Conservation (phyloP, 2,113 vertebrate genomes). For the Austrofundulus limnaeus region DNA sequence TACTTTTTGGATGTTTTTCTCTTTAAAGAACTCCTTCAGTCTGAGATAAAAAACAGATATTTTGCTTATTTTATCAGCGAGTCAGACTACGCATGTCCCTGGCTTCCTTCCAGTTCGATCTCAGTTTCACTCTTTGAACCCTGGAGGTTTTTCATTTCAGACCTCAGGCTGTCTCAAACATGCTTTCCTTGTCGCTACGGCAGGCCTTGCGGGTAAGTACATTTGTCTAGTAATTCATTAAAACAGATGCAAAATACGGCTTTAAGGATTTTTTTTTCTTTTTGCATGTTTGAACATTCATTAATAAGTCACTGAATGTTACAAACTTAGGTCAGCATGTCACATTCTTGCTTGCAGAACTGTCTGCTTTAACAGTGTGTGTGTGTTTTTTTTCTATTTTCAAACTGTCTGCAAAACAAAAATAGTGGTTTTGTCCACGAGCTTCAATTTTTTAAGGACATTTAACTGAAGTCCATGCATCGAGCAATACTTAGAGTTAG, state of each 20-base stretch:
- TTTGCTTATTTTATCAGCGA: slow-evolving; percentile 30
- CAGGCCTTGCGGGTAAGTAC: slow-evolving; percentile 51
- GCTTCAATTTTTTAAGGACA: slow-evolving; percentile 2
- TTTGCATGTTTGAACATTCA: not conserved
- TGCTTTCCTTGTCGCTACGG: slow-evolving; percentile 47
- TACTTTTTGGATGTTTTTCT: not conserved
- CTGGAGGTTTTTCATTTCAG: slow-evolving; percentile 36
- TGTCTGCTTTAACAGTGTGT: not conserved
- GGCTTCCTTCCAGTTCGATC: slow-evolving; percentile 15
- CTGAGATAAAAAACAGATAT: not conserved
- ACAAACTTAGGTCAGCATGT: slow-evolving; percentile 25
- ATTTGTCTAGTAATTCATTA: slow-evolving; percentile 2
- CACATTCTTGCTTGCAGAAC: slow-evolving; percentile 22
- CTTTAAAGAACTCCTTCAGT: slow-evolving; percentile 20
- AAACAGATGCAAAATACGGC: not conserved
- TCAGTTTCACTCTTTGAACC: slow-evolving; percentile 47
- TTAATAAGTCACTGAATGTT: slow-evolving; percentile 13
- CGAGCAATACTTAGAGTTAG: slow-evolving; percentile 6
- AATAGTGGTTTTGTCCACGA: not conserved
- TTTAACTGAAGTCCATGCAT: not conserved
- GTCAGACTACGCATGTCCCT: slow-evolving; percentile 33
- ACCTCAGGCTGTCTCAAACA: slow-evolving; percentile 30
- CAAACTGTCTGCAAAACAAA: slow-evolving; percentile 9
- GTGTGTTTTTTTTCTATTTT: slow-evolving; percentile 4
- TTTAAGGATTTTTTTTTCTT: not conserved